Base-by-base conservation (phyloP, 2,888 invertebrate species). In the Pteria penguin region DNA sequence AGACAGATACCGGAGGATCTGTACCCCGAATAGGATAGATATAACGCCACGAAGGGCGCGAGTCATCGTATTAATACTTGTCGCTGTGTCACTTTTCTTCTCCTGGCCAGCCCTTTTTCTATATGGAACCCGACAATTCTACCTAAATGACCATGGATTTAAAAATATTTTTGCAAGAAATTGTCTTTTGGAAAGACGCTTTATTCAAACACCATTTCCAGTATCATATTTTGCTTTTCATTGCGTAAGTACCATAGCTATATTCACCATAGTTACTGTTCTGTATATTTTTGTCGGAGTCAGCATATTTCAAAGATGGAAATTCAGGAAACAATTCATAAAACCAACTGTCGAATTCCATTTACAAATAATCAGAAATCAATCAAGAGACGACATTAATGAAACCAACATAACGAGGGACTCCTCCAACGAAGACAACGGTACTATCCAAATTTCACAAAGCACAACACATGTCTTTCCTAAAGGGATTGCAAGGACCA, bases 1-100 rank as follows among this genome's bases (percentile, higher is more conserved):
- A 2, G 86, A 86, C 57, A 73, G 87, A 33, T 88, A 84, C 58
- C 79, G 82, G 57, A 79, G 86, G 26, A 84, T 87, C 8, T 87
- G 87, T 75, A 75, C 76, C 26, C 86, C 86, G 0, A 77, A 82
- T 36, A 68, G 76, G 0, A 65, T 36, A 24, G 72, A 78, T 4
- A 82, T 88, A 33, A 84, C 82, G 26, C 75, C 73, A 14, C 31
- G 63, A 1, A 60, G 70, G n/a, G 85, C 87, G 11, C 82, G 77
- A 65, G 62, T 63, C 4, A 81, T 84, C 11, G 86, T 85, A n/a
- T 58, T 80, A 5, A 72, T 72, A 2, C 72, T 81, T 14, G 75
- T 86, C 22, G 11, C 80, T 0, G 32, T 80, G 32, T 72, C 83
- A 8, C 27, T 83, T 14, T 45, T 66, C 45, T 62, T 73, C 14